A percentile compares a stretch with the other conserved stretches of the same genome.
These are phyloP conservation scores for Syritta pipiens DNA, from an alignment of 2,888 invertebrate species.

Conservation along the genomic window DNA sequence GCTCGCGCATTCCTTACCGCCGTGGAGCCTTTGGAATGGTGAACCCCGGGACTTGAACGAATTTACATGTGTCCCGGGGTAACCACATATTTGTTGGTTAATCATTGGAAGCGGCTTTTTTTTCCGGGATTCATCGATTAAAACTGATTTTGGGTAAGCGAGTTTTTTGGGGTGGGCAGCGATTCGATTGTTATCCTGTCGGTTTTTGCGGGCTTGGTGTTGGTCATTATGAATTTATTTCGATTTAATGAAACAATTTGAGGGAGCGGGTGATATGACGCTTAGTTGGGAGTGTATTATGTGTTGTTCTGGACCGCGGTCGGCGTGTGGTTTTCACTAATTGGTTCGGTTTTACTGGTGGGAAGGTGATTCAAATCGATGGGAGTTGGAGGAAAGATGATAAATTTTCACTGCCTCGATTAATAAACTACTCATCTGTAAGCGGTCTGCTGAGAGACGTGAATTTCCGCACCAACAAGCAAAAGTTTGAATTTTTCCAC, in stretches of 20 bases:
- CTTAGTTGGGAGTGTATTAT: not conserved
- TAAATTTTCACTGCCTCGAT: no score
- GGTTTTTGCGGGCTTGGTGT: constrained; percentile 42
- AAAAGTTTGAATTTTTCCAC: no score
- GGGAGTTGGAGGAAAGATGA: no score
- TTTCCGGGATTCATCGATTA: constrained; percentile 25
- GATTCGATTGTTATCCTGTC: constrained; percentile 42
- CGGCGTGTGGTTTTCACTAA: constrained; percentile 27
- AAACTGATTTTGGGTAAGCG: constrained; percentile 10
- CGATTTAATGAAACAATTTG: constrained; percentile 57
- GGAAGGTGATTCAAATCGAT: no score
- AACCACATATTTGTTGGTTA: constrained; percentile 55
- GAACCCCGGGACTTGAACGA: constrained; percentile 10
- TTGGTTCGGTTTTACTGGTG: constrained; percentile 5
- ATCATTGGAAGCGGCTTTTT: constrained; percentile 24
- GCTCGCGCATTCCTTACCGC: no score
- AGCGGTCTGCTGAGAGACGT: no score
- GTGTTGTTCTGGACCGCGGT: constrained; percentile 20
- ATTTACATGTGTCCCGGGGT: constrained; percentile 46
- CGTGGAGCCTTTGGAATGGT: no score
- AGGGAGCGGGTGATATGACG: not conserved
- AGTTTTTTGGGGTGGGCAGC: constrained; percentile 1
- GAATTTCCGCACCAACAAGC: no score
- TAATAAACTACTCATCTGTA: no score
- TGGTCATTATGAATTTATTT: constrained; percentile 50